Conservation (phyloP, 92 coral and sea anemone species). For the Muricea muricata region DNA sequence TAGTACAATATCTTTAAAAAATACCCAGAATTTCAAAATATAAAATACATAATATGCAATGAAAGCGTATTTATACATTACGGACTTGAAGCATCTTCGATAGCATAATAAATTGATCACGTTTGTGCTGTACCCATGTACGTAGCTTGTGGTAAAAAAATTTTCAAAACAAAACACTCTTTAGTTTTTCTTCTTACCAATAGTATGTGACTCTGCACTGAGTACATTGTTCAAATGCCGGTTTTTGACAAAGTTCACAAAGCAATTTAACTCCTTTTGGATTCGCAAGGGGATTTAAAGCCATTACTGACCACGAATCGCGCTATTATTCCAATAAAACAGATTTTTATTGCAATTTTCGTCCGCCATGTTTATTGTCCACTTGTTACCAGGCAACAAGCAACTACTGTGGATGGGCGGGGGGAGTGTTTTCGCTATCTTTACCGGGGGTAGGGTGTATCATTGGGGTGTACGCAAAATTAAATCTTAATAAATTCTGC, state of each 20-base stretch:
- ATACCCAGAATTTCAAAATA: too few species aligned
- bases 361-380: conserved; percentile 7
- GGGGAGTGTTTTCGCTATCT: neutral
- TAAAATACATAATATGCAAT: too few species aligned
- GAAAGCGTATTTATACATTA: too few species aligned
- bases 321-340: neutral
- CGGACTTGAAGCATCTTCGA: too few species aligned
- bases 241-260: conserved; percentile 96
- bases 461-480: too few species aligned
- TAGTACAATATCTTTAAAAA: too few species aligned
- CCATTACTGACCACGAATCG: neutral
- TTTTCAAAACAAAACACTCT: too few species aligned
- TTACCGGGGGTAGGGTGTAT: too few species aligned
- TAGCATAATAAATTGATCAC: too few species aligned
- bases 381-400: neutral
- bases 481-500: too few species aligned
- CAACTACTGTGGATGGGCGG: neutral
- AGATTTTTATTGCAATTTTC: neutral
- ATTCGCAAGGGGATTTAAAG: conserved; percentile 94
- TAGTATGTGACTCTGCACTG: conserved; percentile 95
- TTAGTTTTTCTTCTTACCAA: conserved; percentile 90
- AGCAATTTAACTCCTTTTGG: conserved; percentile 94
- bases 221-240: conserved; percentile 95
- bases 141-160: too few species aligned
- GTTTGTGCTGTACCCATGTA: too few species aligned